phyloP scores from a whole-genome alignment of 2,797 vertebrate species.

The Darevskia nairensis region DNA sequence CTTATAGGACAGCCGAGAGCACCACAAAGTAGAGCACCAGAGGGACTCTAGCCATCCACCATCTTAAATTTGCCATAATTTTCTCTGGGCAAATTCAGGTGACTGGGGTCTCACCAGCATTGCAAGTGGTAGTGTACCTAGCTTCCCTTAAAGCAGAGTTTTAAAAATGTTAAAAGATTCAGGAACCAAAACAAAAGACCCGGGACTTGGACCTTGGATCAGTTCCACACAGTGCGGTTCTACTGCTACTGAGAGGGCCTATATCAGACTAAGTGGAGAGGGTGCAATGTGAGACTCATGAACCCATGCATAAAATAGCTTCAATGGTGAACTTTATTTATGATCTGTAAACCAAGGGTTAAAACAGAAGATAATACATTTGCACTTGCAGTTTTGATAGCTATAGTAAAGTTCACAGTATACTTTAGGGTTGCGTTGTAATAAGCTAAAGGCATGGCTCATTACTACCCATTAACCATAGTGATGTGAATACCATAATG shows the following conservation, averaged over 20 bases:
- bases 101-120: too few species aligned
- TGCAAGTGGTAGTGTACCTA: too few species aligned
- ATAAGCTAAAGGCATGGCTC: fast-evolving
- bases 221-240: too few species aligned
- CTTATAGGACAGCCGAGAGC: too few species aligned
- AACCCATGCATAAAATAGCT: neutral
- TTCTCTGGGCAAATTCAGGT: too few species aligned
- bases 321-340: neutral
- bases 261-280: neutral
- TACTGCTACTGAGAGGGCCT: neutral
- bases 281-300: neutral
- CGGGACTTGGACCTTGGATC: too few species aligned
- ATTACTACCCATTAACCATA: neutral
- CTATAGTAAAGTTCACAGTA: neutral
- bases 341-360: neutral
- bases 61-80: too few species aligned
- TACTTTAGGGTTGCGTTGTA: neutral
- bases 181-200: too few species aligned
- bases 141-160: neutral
- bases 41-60: too few species aligned
- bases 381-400: neutral
- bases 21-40: too few species aligned
- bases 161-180: neutral
- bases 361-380: neutral
- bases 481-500: neutral